Base-by-base conservation (phyloP, 2,113 vertebrate species). In the Agapornis roseicollis region DNA sequence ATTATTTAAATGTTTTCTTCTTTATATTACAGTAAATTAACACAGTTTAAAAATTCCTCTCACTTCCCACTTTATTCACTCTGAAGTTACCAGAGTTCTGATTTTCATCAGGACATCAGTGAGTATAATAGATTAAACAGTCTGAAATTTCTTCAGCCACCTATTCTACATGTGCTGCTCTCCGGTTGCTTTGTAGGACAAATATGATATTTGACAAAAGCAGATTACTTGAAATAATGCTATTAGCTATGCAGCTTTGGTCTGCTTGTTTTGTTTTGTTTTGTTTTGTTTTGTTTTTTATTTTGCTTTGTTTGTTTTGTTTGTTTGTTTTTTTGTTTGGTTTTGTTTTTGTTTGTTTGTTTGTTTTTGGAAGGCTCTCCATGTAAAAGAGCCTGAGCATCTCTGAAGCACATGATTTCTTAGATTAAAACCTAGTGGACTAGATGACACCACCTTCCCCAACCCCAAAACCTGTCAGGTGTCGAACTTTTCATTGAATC, bases 1-100 rank as follows among this genome's bases (percentile, higher is more conserved):
- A 63, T 47, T 90, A 77, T 39, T 90, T 92, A 92, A 64, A 42
- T 79, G 3, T 17, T 94, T 95, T 87, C 37, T 90, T 82, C 52
- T 80, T 85, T 80, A 14, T 91, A 41, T 74, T 89, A n/a, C 17
- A 58, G 25, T 85, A 80, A 85, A 73, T 80, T 60, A 78, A 39
- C 29, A 63, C 47, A 1, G 50, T 66, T 69, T 73, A 37, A 89
- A 61, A 58, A 93, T 90, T 88, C 70, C 50, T 83, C 11, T 89
- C 37, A 41, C 31, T 85, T 93, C n/a, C 41, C 29, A 71, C 17
- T 89, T 91, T 80, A 39, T 89, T 70, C 41, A 8, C 29, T 47
- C 60, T 88, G 46, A 88, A 88, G 55, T 50, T 66, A 77, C 25
- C 1, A 2, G 25, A 56, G 31, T 79, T 87, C 49, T 66, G 24